Conservation (phyloP, 2,797 vertebrate species). For the Argyrosomus regius region DNA sequence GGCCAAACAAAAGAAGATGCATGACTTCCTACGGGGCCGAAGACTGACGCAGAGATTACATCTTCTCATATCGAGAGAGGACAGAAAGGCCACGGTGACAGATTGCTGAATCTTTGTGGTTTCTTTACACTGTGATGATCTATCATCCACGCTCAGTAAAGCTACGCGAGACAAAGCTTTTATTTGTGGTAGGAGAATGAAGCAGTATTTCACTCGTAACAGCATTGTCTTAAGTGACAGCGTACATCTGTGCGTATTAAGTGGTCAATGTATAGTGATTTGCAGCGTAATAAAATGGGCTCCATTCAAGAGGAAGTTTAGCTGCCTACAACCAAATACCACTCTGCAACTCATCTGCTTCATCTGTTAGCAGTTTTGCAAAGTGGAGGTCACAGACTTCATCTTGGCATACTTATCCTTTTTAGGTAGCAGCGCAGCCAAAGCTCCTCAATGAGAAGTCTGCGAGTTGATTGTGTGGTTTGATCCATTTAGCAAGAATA, state of each 20-base stretch:
- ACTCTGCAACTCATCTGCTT: slow-evolving; percentile 63
- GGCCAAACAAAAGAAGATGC: slow-evolving; percentile 76
- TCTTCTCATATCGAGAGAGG: slow-evolving; percentile 65
- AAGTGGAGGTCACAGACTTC: slow-evolving; percentile 65
- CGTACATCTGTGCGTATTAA: slow-evolving; percentile 59
- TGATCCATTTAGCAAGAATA: slow-evolving; percentile 70
- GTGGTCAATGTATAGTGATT: slow-evolving; percentile 57
- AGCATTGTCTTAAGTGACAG: slow-evolving; percentile 51
- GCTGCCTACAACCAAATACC: slow-evolving; percentile 50
- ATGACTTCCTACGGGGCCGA: slow-evolving; percentile 61
- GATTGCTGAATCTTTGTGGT: slow-evolving; percentile 66
- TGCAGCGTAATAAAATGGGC: slow-evolving; percentile 53
- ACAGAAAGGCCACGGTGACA: slow-evolving; percentile 62
- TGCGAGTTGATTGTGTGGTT: slow-evolving; percentile 69
- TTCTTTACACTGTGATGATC: slow-evolving; percentile 48
- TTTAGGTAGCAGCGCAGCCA: slow-evolving; percentile 75
- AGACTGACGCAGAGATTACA: slow-evolving; percentile 72
- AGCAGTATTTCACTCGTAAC: slow-evolving; percentile 34
- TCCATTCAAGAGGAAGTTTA: slow-evolving; percentile 44
- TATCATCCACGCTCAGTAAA: slow-evolving; percentile 40
- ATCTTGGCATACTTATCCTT: slow-evolving; percentile 76
- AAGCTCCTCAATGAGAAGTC: slow-evolving; percentile 53
- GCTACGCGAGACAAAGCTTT: slow-evolving; percentile 32
- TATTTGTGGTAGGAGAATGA: slow-evolving; percentile 23
- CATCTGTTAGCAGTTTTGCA: slow-evolving; percentile 74